Percentiles rank a stretch among this genome's conserved stretches.
Conservation (phyloP, 2,888 invertebrate genomes). For the Hedya salicella region DNA sequence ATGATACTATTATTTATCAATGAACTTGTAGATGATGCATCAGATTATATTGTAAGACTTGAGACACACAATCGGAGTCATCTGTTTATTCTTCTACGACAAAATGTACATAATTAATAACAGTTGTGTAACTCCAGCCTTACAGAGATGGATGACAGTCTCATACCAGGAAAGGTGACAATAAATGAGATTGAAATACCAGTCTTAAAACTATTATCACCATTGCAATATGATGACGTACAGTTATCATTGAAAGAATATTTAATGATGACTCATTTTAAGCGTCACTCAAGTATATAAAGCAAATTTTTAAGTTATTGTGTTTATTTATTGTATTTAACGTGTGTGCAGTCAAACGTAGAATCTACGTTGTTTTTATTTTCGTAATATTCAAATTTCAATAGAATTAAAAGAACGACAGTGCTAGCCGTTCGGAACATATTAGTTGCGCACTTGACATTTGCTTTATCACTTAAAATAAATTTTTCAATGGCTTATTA, state of each 20-base stretch:
- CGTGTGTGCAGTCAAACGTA: not conserved
- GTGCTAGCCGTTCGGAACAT: too few relatives aligned
- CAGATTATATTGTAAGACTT: constrained; percentile 47
- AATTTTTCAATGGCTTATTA: not conserved
- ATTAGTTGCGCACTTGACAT: not conserved
- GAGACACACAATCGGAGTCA: not conserved
- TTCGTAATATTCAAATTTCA: too few relatives aligned
- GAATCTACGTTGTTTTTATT: not conserved
- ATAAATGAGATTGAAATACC: constrained; percentile 35
- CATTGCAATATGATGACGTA: constrained; percentile 8
- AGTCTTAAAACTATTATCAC: constrained; percentile 19
- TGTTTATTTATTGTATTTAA: not conserved
- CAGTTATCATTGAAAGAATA: constrained; percentile 12
- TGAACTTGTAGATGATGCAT: constrained; percentile 60
- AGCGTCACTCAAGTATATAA: constrained; percentile 23
- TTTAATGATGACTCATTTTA: not conserved
- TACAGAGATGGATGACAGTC: constrained; percentile 60
- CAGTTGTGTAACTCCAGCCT: constrained; percentile 33
- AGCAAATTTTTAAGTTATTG: not conserved
- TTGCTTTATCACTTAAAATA: not conserved
- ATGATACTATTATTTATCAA: constrained; percentile 55
- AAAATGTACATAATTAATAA: not conserved
- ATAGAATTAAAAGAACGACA: too few relatives aligned
- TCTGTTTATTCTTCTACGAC: too few relatives aligned
- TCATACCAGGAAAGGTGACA: constrained; percentile 50